Percentiles rank a stretch among this genome's conserved stretches.
Evolutionary conservation across 2,797 vertebrate genomes (phyloP).

Genomic region (Cynopterus sphinx): DNA sequence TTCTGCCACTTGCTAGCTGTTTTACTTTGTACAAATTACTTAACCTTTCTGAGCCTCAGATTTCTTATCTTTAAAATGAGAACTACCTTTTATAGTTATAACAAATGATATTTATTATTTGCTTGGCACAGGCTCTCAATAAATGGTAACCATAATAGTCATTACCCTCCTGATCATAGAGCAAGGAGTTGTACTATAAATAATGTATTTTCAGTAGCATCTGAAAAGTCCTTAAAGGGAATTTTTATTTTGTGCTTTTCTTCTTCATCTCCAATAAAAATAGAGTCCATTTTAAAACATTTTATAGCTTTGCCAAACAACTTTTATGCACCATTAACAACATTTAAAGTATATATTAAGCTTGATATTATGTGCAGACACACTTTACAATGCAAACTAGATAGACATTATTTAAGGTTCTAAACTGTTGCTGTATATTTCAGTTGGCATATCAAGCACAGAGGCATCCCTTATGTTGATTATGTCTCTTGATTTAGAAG

Average conservation of each 20-base stretch:
- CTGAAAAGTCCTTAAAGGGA: not conserved
- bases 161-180: not conserved
- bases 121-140: not conserved
- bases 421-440: not conserved
- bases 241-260: constrained; percentile 48
- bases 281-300: not conserved
- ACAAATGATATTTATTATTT: not conserved
- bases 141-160: not conserved
- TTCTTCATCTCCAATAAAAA: constrained; percentile 37
- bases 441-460: not conserved
- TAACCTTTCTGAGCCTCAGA: not conserved
- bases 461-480: not conserved
- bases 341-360: not conserved
- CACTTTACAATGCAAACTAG: not conserved
- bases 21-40: not conserved
- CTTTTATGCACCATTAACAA: not conserved
- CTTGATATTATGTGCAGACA: not conserved
- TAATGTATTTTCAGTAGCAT: not conserved
- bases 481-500: not conserved
- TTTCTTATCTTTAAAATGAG: not conserved
- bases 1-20: not conserved
- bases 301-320: not conserved
- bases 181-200: not conserved
- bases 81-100: not conserved
- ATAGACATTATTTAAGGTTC: not conserved